Evolutionary conservation across 1,140 invertebrate genomes (phyloP), one percentile per base, ranked within the genome.

Genomic region (Solen grandis): DNA sequence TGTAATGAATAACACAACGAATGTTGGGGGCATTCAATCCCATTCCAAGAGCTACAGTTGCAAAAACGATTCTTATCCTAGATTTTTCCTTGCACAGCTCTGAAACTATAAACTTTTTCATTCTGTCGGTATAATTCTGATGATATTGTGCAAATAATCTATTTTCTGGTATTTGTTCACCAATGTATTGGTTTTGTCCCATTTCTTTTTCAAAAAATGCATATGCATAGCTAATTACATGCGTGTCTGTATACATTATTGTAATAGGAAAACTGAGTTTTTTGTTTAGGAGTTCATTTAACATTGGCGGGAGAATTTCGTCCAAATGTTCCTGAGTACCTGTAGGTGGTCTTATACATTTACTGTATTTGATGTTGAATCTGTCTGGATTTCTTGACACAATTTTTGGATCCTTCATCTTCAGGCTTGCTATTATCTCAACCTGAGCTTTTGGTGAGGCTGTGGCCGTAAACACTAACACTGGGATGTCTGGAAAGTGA

Each of bases 21-120:
- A 78, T 38, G 16, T 27, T 16, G 50, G 72, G 38, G 31, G 65
- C 72, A 70, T 81, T 81, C 1, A 76, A 35, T 38, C 82, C 72
- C 78, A 81, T 84, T 0, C 77, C 82, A 16, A 84, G 38, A 16
- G 77, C 82, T 1, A 81, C 82, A 50, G 78, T 84, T 35, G 78
- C 78, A 27, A 81, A 70, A 63, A 84, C 66, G 2, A 81, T n/a
- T 70, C 78, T 60, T 5, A 81, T 41, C 27, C n/a, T 70, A 14
- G 82, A 59, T 54, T 55, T 62, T 38, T 60, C 54, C 59, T 76
- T 84, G 2, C 36, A 0, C n/a, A 84, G 57, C 52, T 81, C 78
- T 27, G 2, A 13, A 1, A 77, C 31, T 29, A 84, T 81, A n/a
- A 29, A 55, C 16, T n/a, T 25, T 70, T 84, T 84, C 82, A 84